Conservation (phyloP, 2,113 vertebrate genomes). For the Corvus cornix region DNA sequence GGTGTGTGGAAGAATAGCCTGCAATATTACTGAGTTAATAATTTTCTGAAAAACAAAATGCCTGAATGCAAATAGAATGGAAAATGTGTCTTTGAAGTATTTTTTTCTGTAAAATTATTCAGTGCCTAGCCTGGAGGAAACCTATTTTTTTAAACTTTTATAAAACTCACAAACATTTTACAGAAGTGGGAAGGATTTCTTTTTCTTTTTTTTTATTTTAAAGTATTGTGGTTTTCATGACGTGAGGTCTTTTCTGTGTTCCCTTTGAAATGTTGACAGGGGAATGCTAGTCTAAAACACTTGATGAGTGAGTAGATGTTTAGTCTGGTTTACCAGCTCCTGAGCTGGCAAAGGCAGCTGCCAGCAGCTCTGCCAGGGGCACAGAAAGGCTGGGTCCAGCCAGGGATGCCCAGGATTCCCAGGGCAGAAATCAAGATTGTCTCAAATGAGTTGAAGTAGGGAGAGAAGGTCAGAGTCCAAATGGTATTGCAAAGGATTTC, state of each 20-base stretch:
- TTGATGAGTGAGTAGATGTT: background rate
- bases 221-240: background rate
- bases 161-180: background rate
- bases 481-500: background rate
- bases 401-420: background rate
- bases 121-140: constrained; percentile 16
- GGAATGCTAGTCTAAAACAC: background rate
- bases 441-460: background rate
- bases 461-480: background rate
- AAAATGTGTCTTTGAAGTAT: constrained; percentile 17
- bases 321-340: background rate
- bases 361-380: background rate
- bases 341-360: background rate
- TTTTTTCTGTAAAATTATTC: constrained; percentile 8
- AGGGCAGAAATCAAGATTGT: background rate
- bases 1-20: background rate
- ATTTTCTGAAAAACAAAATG: constrained; percentile 20
- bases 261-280: background rate
- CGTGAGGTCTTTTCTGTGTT: background rate
- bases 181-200: accelerated
- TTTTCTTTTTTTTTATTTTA: background rate
- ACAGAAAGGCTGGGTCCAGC: background rate
- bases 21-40: background rate
- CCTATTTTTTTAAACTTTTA: background rate
- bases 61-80: background rate